Evolutionary conservation across 2,113 vertebrate species (phyloP), one percentile per base, ranked within the genome.

Genomic region (Acrocephalus arundinaceus): DNA sequence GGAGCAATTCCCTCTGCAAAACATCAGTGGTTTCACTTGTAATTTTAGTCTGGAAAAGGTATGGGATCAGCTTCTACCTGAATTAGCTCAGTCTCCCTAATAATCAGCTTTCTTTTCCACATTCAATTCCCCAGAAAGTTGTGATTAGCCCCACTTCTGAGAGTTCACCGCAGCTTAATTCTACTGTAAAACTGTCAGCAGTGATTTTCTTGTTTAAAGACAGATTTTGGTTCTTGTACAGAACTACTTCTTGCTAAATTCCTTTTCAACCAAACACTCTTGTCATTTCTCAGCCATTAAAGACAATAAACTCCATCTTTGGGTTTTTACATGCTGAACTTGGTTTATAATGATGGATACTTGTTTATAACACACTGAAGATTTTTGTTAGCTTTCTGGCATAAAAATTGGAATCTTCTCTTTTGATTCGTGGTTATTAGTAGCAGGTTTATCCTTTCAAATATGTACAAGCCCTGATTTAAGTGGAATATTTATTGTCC

Each of bases 101-200:
- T 71, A 52, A 87, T 81, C 77, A 82, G 73, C 87, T 75, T 92
- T 94, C 57, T 93, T 85, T 97, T 95, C 89, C 75, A 5, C 59
- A 7, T 85, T 43, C 77, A 93, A 90, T 95, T 73, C 94, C 84
- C 87, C 80, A 96, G 97, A 81, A 97, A 96, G 78, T 88, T 96
- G 91, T 94, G 95, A 96, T 98, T 94, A 97, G 95, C 95, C 94
- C 92, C 91, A 55, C 90, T 93, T 90, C 55, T 79, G 70, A 94
- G 88, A 97, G 95, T 96, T 97, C 90, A 95, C 93, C 77, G 27
- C 81, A 13, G 93, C 95, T 97, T 97, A 97, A 93, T 98, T 97
- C 94, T 92, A 39, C 95, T 96, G 94, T 96, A 94, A 97, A 97
- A 92, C 92, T 91, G 93, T 97, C 97, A 96, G 91, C 91, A 94